Evolutionary conservation across 2,888 invertebrate genomes (phyloP).

Genomic region (Serripes groenlandicus): DNA sequence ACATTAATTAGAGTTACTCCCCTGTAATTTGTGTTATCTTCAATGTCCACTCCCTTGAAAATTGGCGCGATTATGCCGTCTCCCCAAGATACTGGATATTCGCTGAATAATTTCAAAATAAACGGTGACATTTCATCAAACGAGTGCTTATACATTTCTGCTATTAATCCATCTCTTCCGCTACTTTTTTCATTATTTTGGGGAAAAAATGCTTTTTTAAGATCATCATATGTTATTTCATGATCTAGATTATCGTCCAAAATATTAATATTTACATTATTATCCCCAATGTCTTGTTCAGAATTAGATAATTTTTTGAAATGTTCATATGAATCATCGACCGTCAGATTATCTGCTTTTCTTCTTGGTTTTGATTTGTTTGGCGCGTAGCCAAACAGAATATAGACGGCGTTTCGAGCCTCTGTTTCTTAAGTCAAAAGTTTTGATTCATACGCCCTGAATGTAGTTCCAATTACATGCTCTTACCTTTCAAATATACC

Average conservation of each 20-base stretch:
- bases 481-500: no score
- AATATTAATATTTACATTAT: neutral
- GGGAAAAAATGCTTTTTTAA: conserved; percentile 1
- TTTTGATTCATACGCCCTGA: no score
- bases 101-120: conserved; percentile 8
- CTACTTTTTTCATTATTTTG: conserved; percentile 20
- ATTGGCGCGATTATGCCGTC: conserved; percentile 21
- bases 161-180: neutral
- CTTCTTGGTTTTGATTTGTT: neutral
- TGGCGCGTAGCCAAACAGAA: no score
- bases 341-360: neutral
- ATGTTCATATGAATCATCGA: neutral
- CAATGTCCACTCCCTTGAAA: neutral
- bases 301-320: conserved; percentile 3
- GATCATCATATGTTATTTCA: conserved; percentile 14
- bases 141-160: neutral
- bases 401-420: no score
- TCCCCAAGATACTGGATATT: conserved; percentile 29
- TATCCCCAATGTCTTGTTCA: neutral
- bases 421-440: no score
- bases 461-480: no score
- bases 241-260: no score
- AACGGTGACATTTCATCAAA: conserved; percentile 2
- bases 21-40: no score
- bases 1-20: conserved; percentile 18